Base-by-base conservation (phyloP, 2,888 invertebrate species). In the Tipula lateralis region DNA sequence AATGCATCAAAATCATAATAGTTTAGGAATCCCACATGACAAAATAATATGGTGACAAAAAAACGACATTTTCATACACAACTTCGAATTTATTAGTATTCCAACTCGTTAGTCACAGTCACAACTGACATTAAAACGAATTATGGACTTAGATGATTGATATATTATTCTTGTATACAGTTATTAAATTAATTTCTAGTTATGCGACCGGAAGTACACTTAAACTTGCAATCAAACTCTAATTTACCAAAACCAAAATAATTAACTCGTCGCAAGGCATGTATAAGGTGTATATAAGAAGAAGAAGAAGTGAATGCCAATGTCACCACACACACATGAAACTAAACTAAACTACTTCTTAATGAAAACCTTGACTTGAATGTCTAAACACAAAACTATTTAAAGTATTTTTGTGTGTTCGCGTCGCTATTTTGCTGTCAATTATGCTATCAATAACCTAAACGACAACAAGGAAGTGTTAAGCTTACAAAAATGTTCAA, bases 221-320 rank as follows among this genome's bases (percentile, higher is more conserved):
- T 39, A 12, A 39, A 39, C 4, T 39, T 13, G 16, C 39, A 44
- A 13, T 44, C 39, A 13, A 44, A 44, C n/a, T 44, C 39, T 44
- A n/a, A 0, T 44, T 44, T n/a, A n/a, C 1, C 2, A 44, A 44
- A 44, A n/a, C 39, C 39, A 44, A 13, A n/a, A 13, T 4, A 13
- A 44, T 44, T 13, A 16, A 44, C 16, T 44, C 39, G n/a, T 4
- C n/a, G n/a, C n/a, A n/a, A n/a, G n/a, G n/a, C 39, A n/a, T 12
- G n/a, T 44, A 44, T 32, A 32, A 32, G 32, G 5, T 32, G 2
- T 32, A 32, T 0, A 44, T n/a, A 19, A 19, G 9, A 6, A 24
- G 66, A 66, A 66, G 24, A 66, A 66, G 66, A 66, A 66, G 66
- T 66, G 66, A 66, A 66, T 66, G 66, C 3, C 66, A 66, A 66